These are phyloP conservation scores for Andrena marginata DNA, from an alignment of 2,888 invertebrate species.

Conservation along the genomic window DNA sequence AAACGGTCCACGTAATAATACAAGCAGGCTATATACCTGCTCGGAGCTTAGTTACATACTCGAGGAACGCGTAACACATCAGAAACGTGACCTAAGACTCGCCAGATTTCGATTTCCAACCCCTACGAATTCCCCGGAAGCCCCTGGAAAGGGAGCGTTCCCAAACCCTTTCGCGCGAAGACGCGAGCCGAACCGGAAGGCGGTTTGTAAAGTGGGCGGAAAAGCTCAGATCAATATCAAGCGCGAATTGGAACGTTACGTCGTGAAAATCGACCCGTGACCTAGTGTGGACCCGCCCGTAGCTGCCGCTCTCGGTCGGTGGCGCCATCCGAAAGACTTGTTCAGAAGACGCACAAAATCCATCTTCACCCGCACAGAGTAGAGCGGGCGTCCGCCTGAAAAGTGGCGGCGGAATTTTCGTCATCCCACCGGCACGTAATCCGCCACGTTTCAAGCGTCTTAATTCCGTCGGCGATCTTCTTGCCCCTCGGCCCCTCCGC, in stretches of 20 bases:
- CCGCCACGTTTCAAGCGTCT: slow-evolving; percentile 34
- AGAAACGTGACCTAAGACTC: slow-evolving; percentile 5
- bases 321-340: slow-evolving; percentile 68
- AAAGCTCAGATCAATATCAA: slow-evolving; percentile 82
- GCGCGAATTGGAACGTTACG: slow-evolving; percentile 82
- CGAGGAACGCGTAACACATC: too few relatives aligned
- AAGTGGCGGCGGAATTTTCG: slow-evolving; percentile 31
- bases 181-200: slow-evolving; percentile 58
- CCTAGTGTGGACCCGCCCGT: slow-evolving; percentile 84
- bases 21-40: too few relatives aligned
- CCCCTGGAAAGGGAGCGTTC: slow-evolving; percentile 26
- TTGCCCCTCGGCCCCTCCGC: not conserved
- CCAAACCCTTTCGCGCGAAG: slow-evolving; percentile 20
- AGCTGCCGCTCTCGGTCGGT: slow-evolving; percentile 60
- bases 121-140: slow-evolving; percentile 17
- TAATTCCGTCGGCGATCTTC: slow-evolving; percentile 33
- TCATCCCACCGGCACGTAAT: slow-evolving; percentile 15
- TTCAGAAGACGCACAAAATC: slow-evolving; percentile 3
- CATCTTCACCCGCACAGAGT: slow-evolving; percentile 2
- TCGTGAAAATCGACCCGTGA: slow-evolving; percentile 83
- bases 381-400: not conserved
- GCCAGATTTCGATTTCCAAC: slow-evolving; percentile 30
- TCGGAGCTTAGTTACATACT: too few relatives aligned
- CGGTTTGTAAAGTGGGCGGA: slow-evolving; percentile 75
- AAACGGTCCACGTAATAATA: too few relatives aligned